A percentile compares a stretch with the other conserved stretches of the same genome.
phyloP scores from a whole-genome alignment of 2,113 vertebrate species.

The Dendrocopos noguchii region DNA sequence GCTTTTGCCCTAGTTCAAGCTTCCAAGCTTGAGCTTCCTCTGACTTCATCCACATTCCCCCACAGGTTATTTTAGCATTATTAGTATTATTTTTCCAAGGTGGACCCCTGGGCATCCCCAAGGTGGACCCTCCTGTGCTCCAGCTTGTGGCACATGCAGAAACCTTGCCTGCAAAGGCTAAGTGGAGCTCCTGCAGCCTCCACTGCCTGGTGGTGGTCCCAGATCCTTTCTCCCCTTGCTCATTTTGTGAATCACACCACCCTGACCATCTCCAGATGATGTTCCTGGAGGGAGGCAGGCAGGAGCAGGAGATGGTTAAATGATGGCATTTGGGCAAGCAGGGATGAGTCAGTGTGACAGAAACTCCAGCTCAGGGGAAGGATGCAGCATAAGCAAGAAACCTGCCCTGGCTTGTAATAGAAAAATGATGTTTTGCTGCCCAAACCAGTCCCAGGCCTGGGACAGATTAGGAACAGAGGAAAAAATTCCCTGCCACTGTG shows the following conservation, averaged over 20 bases:
- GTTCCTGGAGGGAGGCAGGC: not conserved
- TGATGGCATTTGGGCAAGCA: not conserved
- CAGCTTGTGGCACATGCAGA: not conserved
- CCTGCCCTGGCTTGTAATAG: not conserved
- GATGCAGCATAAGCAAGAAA: constrained; percentile 20
- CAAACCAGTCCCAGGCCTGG: not conserved
- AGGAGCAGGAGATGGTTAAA: not conserved
- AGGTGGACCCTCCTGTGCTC: not conserved
- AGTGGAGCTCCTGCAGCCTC: not conserved
- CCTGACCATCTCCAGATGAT: rapidly evolving
- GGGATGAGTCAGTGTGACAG: not conserved
- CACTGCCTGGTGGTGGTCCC: not conserved
- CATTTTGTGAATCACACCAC: no score
- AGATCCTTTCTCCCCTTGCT: no score
- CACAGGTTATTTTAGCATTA: not conserved
- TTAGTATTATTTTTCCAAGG: not conserved
- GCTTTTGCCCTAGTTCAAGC: not conserved
- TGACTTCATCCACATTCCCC: not conserved
- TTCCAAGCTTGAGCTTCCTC: not conserved
- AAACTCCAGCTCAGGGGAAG: not conserved
- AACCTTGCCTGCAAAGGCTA: not conserved
- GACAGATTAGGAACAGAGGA: not conserved
- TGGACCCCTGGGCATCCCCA: not conserved
- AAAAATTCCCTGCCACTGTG: not conserved
- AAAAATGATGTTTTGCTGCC: not conserved